These are phyloP conservation scores for Enteromius viviparus DNA, from an alignment of 2,797 vertebrate genomes.

Conservation along the genomic window DNA sequence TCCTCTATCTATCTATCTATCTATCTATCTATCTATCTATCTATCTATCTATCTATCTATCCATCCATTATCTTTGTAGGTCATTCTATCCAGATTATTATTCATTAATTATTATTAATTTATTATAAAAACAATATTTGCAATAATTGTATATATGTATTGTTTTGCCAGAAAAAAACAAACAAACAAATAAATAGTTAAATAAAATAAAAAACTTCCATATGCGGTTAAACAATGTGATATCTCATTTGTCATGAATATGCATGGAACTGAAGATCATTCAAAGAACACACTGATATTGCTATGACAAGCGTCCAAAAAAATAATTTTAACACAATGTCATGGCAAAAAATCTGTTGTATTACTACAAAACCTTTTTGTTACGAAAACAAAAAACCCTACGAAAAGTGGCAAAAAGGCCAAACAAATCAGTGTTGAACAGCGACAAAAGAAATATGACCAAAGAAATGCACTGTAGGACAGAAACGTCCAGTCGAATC, in stretches of 20 bases:
- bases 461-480: conserved; percentile 10
- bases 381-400: no score
- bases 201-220: no score
- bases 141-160: no score
- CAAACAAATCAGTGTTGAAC: conserved; percentile 1
- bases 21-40: no score
- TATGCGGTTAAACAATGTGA: no score
- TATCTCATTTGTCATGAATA: background rate
- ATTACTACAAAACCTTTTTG: background rate
- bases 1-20: no score
- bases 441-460: conserved; percentile 6
- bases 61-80: background rate
- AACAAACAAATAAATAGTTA: no score
- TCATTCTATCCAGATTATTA: no score
- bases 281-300: background rate
- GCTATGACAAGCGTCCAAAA: background rate
- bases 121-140: no score
- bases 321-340: background rate
- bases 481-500: conserved; percentile 30
- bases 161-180: no score
- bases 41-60: background rate
- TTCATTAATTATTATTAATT: no score
- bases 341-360: background rate
- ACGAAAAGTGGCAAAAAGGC: background rate
- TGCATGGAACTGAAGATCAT: background rate